These are phyloP conservation scores for Oxystoma pomonae DNA, from an alignment of 2,888 invertebrate species.

Conservation along the genomic window DNA sequence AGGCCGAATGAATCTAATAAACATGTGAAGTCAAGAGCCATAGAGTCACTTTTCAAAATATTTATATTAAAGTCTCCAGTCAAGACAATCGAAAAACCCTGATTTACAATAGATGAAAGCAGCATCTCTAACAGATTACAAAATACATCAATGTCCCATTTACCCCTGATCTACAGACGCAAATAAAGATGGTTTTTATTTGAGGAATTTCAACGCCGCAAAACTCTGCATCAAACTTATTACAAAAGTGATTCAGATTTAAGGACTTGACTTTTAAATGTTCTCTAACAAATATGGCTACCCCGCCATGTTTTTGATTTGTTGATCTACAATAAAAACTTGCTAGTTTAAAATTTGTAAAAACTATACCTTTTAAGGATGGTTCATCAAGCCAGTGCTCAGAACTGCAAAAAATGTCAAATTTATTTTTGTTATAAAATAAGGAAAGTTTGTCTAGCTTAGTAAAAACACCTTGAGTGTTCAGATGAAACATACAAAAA, in stretches of 20 bases:
- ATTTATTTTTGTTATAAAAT: background rate
- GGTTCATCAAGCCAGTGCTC: background rate
- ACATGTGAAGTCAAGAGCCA: background rate
- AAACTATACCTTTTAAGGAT: background rate
- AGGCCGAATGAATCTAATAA: background rate
- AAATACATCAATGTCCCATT: background rate
- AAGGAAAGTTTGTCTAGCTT: too few relatives aligned
- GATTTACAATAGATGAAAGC: background rate
- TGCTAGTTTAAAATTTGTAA: background rate
- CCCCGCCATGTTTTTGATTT: background rate
- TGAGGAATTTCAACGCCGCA: background rate
- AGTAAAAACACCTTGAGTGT: background rate
- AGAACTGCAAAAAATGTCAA: background rate
- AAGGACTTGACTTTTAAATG: background rate
- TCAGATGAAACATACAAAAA: background rate
- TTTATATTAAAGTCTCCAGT: background rate
- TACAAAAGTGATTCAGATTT: background rate
- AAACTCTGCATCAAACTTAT: constrained; percentile 6
- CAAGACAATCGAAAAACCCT: background rate
- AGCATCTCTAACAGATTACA: background rate
- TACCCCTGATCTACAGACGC: constrained; percentile 2
- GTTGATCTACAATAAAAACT: background rate
- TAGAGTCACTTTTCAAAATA: background rate
- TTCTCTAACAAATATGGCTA: constrained; percentile 1
- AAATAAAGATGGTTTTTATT: background rate